These are phyloP conservation scores for Apodemia hepburni DNA, from an alignment of 2,888 invertebrate species.

Conservation along the genomic window DNA sequence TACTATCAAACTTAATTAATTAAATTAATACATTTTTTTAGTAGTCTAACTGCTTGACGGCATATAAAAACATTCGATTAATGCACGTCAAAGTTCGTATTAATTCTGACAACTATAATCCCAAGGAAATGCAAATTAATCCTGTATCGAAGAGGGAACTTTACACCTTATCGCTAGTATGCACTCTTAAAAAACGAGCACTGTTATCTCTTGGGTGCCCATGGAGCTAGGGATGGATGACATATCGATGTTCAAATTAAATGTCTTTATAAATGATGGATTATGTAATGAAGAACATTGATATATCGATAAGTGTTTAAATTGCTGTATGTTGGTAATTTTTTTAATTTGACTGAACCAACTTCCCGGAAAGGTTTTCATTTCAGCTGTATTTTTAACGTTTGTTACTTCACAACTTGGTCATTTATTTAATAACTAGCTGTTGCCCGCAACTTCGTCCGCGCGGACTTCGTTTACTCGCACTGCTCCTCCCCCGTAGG, in stretches of 20 bases:
- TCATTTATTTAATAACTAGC: too few relatives aligned
- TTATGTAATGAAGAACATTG: not conserved
- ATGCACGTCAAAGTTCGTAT: not conserved
- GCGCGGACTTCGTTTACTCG: too few relatives aligned
- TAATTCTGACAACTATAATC: slow-evolving; percentile 4
- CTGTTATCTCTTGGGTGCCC: slow-evolving; percentile 46
- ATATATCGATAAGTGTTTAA: not conserved
- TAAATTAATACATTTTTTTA: too few relatives aligned
- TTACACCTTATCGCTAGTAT: slow-evolving; percentile 55
- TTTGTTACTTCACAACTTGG: too few relatives aligned
- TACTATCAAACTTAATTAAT: too few relatives aligned
- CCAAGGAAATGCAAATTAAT: slow-evolving; percentile 33
- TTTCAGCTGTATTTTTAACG: too few relatives aligned
- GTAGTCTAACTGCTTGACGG: too few relatives aligned
- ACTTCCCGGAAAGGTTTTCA: too few relatives aligned
- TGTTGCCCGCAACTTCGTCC: too few relatives aligned
- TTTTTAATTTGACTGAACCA: too few relatives aligned
- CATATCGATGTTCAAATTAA: slow-evolving; percentile 1
- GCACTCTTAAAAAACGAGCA: slow-evolving; percentile 63
- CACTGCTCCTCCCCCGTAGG: too few relatives aligned
- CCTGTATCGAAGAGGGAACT: slow-evolving; percentile 41
- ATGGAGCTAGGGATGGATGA: slow-evolving; percentile 30
- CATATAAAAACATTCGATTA: not conserved
- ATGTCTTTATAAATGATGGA: not conserved
- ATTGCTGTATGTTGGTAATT: not conserved